Percentiles rank a stretch among this genome's conserved stretches.
Evolutionary conservation across 2,888 invertebrate species (phyloP).

Genomic region (Palloptera scutellata): DNA sequence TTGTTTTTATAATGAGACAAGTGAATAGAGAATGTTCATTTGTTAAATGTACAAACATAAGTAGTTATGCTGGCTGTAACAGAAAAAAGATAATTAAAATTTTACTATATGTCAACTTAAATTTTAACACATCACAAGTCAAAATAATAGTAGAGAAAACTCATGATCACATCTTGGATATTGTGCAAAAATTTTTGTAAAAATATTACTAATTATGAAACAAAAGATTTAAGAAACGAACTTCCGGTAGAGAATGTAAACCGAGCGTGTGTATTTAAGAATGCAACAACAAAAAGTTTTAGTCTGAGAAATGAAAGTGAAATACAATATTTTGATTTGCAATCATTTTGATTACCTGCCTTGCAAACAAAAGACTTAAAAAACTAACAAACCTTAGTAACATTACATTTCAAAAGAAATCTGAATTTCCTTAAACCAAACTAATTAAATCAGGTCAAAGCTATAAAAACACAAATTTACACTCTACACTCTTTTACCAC

Average conservation of each 20-base stretch:
- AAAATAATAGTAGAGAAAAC: neutral
- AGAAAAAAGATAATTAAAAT: too few relatives aligned
- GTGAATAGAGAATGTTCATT: too few relatives aligned
- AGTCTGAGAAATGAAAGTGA: neutral
- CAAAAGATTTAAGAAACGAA: conserved; percentile 23
- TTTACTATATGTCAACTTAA: too few relatives aligned
- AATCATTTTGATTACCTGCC: neutral
- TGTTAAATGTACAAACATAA: too few relatives aligned
- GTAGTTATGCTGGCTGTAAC: too few relatives aligned
- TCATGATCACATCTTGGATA: neutral
- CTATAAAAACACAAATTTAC: conserved; percentile 51
- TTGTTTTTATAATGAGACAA: neutral
- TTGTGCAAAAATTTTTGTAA: neutral
- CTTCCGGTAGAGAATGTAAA: neutral
- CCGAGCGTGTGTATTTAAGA: neutral
- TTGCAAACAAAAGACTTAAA: conserved; percentile 39
- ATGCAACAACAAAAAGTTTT: too few relatives aligned
- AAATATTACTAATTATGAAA: neutral
- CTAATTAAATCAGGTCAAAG: conserved; percentile 49
- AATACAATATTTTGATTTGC: too few relatives aligned
- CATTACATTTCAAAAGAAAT: conserved; percentile 44
- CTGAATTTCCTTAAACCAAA: conserved; percentile 42
- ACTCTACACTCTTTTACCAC: conserved; percentile 52
- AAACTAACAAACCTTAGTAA: conserved; percentile 40
- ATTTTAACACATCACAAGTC: too few relatives aligned